These are phyloP conservation scores for Bellardia pandia DNA, from an alignment of 2,888 invertebrate genomes.

Conservation along the genomic window DNA sequence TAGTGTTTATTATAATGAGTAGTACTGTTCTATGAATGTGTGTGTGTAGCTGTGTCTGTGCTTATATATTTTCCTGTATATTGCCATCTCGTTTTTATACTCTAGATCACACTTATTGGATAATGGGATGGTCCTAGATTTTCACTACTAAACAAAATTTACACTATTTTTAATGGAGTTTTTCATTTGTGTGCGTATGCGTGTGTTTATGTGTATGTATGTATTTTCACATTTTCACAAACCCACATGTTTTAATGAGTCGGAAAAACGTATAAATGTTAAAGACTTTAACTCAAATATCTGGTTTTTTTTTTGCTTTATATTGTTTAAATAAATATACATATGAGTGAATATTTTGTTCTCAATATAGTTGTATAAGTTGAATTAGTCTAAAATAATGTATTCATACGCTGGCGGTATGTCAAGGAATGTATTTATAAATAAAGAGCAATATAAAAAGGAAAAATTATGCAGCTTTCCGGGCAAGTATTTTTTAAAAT, in stretches of 20 bases:
- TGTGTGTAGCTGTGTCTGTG: background rate
- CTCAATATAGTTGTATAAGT: background rate
- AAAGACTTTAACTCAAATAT: conserved; percentile 63
- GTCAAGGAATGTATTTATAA: background rate
- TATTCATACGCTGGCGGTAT: background rate
- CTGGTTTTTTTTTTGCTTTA: conserved; percentile 14
- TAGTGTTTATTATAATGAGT: conserved; percentile 70
- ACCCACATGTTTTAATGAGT: conserved; percentile 71
- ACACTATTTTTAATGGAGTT: conserved; percentile 69
- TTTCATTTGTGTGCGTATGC: conserved; percentile 17
- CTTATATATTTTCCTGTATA: conserved; percentile 78
- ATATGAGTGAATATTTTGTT: conserved; percentile 58
- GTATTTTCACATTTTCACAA: conserved; percentile 43
- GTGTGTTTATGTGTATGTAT: background rate
- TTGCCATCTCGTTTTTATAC: conserved; percentile 80
- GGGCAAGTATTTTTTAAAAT: too few species aligned
- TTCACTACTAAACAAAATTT: conserved; percentile 62
- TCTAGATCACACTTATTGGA: conserved; percentile 46
- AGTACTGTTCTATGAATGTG: background rate
- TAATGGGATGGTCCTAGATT: conserved; percentile 72
- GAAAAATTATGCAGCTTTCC: too few species aligned
- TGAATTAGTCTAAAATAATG: conserved; percentile 23
- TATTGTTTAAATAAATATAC: conserved; percentile 56
- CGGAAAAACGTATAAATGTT: conserved; percentile 61
- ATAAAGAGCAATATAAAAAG: background rate